Evolutionary conservation across 2,888 invertebrate genomes (phyloP).

Genomic region (Ligdia adustata): DNA sequence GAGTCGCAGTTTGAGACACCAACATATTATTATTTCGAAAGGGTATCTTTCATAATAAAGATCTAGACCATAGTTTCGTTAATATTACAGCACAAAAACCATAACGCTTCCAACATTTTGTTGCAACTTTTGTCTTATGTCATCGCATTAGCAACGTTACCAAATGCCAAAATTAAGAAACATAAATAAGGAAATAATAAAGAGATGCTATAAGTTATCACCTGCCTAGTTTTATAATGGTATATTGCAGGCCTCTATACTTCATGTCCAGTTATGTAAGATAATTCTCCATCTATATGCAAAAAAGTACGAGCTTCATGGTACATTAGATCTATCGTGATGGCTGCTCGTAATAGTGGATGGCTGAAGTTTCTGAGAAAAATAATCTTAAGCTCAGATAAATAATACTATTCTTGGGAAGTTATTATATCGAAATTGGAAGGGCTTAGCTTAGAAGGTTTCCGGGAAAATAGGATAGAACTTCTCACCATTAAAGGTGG

Average conservation of each 20-base stretch:
- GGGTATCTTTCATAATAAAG: not conserved
- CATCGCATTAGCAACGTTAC: conserved; percentile 7
- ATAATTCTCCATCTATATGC: conserved; percentile 9
- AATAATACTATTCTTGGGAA: too few relatives aligned
- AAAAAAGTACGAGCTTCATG: conserved; percentile 6
- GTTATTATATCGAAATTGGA: too few relatives aligned
- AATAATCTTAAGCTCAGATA: conserved; percentile 1
- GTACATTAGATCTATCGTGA: not conserved
- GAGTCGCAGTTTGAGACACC: not conserved
- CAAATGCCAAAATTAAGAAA: conserved; percentile 16
- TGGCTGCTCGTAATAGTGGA: too few relatives aligned
- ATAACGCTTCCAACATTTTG: not conserved
- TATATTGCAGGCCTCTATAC: not conserved
- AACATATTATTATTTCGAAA: not conserved
- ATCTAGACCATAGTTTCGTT: not conserved
- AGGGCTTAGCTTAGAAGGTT: too few relatives aligned
- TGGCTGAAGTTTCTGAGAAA: conserved; percentile 8
- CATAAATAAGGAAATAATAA: conserved; percentile 22
- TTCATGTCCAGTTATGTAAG: conserved; percentile 14
- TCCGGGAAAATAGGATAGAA: too few relatives aligned
- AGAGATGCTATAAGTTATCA: not conserved
- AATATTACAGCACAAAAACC: not conserved
- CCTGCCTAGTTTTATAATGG: not conserved
- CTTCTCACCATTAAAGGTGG: too few relatives aligned
- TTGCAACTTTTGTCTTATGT: conserved; percentile 1